Percentiles rank a stretch among this genome's conserved stretches.
Conservation (phyloP, 2,113 vertebrate genomes). For the Pseudorasbora parva region DNA sequence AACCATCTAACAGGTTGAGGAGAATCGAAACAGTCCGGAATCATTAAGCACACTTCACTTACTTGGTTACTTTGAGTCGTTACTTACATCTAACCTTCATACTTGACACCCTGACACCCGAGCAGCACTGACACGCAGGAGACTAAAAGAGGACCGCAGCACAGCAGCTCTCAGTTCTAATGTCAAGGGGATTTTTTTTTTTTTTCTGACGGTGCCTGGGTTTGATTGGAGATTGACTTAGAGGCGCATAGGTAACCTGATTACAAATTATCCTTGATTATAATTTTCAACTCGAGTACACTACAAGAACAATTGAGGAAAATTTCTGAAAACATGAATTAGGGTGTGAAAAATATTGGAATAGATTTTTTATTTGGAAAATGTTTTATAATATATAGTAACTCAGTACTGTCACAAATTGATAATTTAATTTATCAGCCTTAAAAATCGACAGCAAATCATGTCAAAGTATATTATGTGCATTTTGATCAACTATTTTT, state of each 20-base stretch:
- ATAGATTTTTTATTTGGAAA: background rate
- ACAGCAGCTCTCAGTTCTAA: background rate
- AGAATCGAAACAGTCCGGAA: background rate
- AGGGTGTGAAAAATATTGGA: background rate
- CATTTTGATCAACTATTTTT: too few species aligned
- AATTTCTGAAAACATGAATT: background rate
- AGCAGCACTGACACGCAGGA: background rate
- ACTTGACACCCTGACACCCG: background rate
- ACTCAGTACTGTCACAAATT: background rate
- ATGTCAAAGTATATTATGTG: too few species aligned
- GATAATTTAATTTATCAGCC: too few species aligned
- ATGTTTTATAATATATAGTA: background rate
- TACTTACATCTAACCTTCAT: slow-evolving; percentile 20
- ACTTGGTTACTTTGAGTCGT: background rate
- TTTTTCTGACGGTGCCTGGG: background rate
- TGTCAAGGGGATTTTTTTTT: background rate
- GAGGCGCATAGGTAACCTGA: background rate
- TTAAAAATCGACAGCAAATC: too few species aligned
- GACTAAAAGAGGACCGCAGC: background rate
- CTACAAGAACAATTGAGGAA: background rate
- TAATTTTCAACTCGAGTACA: background rate
- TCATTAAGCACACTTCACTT: background rate
- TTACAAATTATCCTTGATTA: slow-evolving; percentile 13
- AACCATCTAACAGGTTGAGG: background rate
- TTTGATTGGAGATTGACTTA: background rate